Evolutionary conservation across 2,888 invertebrate species (phyloP).

Genomic region (Amblyjoppa fuscipennis): DNA sequence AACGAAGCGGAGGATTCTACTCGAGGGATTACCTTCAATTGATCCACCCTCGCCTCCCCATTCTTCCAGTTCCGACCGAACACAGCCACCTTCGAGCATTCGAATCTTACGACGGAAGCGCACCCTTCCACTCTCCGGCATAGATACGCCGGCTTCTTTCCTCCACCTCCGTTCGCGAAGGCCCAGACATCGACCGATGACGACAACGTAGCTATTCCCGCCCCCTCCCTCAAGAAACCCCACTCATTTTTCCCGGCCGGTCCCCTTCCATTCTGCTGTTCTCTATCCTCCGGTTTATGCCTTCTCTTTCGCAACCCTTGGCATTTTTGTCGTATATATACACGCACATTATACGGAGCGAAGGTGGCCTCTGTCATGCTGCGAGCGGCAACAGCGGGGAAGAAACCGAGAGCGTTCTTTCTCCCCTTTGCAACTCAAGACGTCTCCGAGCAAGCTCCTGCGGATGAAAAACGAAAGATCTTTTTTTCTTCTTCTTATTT

Average conservation of each 20-base stretch:
- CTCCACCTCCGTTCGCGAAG: constrained; percentile 59
- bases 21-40: constrained; percentile 84
- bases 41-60: constrained; percentile 79
- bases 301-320: constrained; percentile 42
- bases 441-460: constrained; percentile 26
- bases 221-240: background rate
- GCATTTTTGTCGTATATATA: constrained; percentile 22
- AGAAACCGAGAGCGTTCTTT: constrained; percentile 12
- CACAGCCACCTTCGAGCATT: constrained; percentile 70
- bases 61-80: constrained; percentile 63
- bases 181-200: constrained; percentile 4
- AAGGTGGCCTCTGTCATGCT: background rate
- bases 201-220: constrained; percentile 18
- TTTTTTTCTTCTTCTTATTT: background rate
- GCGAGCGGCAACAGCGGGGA: constrained; percentile 15
- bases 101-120: constrained; percentile 54
- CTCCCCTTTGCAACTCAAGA: constrained; percentile 8
- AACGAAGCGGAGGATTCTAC: constrained; percentile 82
- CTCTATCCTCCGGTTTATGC: constrained; percentile 10
- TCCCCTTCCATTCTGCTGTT: constrained; percentile 11
- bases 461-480: constrained; percentile 42
- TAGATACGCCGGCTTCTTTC: constrained; percentile 58
- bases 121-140: constrained; percentile 46
- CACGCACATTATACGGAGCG: constrained; percentile 5
- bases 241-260: constrained; percentile 18